Conservation (phyloP, 2,888 invertebrate genomes). For the Torymus auratus region DNA sequence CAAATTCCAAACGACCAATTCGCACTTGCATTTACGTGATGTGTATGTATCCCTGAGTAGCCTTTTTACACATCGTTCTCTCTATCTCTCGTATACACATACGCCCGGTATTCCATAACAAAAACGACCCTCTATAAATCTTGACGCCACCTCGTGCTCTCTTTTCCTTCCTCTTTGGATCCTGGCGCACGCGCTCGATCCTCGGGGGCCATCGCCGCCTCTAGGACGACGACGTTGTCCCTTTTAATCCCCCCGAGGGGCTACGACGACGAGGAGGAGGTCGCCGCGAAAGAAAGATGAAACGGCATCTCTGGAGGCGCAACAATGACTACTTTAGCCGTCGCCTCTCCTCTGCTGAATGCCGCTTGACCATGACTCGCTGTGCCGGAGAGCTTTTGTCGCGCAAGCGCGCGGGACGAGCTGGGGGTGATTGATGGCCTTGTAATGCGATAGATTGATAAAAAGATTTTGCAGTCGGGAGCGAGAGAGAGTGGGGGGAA, state of each 20-base stretch:
- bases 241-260: conserved; percentile 36
- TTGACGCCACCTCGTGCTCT: conserved; percentile 20
- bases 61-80: too few species aligned
- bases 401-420: not conserved
- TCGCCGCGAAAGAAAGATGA: conserved; percentile 35
- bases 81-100: not conserved
- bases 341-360: not conserved
- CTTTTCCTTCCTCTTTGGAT: not conserved
- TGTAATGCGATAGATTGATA: conserved; percentile 44
- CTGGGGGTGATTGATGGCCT: conserved; percentile 39
- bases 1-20: too few species aligned
- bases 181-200: not conserved
- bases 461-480: conserved; percentile 6
- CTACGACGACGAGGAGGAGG: not conserved
- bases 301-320: conserved; percentile 23
- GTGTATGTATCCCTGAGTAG: not conserved
- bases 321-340: conserved; percentile 12
- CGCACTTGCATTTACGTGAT: not conserved
- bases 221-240: conserved; percentile 10
- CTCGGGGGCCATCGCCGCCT: conserved; percentile 26
- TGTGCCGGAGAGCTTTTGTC: conserved; percentile 5
- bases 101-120: conserved; percentile 61
- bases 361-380: conserved; percentile 48
- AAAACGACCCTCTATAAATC: conserved; percentile 59
- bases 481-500: not conserved